Evolutionary conservation across 2,797 vertebrate species (phyloP).

Genomic region (Thamnophis elegans): DNA sequence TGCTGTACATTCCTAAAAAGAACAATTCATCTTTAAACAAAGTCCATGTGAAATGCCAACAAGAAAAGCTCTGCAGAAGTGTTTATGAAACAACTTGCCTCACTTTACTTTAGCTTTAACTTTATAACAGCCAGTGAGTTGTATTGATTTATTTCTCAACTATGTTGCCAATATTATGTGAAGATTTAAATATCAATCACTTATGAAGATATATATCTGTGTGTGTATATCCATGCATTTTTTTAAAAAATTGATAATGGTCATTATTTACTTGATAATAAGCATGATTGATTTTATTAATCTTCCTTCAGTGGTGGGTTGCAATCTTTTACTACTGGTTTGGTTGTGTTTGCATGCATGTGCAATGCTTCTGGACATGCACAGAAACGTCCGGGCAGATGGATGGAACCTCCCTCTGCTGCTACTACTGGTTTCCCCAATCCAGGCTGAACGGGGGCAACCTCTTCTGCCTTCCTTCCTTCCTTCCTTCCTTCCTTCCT

Average conservation of each 20-base stretch:
- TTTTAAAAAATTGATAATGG: neutral
- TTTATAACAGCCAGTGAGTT: neutral
- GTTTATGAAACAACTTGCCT: neutral
- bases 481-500: fast-evolving
- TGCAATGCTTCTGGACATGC: too few species aligned
- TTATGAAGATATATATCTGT: neutral
- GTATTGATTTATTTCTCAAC: neutral
- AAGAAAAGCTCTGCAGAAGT: neutral
- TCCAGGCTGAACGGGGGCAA: too few species aligned
- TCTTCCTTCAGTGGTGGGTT: neutral
- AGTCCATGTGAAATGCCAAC: neutral
- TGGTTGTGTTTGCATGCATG: too few species aligned
- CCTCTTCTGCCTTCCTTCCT: too few species aligned
- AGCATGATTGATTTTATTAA: neutral
- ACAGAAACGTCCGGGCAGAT: too few species aligned
- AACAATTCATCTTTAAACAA: neutral
- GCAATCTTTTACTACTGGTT: too few species aligned
- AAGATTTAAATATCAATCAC: neutral
- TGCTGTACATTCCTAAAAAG: neutral
- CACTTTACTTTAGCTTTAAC: neutral
- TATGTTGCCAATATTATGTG: neutral
- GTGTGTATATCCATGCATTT: neutral
- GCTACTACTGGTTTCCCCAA: too few species aligned
- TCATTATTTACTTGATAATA: neutral
- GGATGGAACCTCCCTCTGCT: too few species aligned